Conservation (phyloP, 1,140 invertebrate genomes). For the Bombus pascuorum region DNA sequence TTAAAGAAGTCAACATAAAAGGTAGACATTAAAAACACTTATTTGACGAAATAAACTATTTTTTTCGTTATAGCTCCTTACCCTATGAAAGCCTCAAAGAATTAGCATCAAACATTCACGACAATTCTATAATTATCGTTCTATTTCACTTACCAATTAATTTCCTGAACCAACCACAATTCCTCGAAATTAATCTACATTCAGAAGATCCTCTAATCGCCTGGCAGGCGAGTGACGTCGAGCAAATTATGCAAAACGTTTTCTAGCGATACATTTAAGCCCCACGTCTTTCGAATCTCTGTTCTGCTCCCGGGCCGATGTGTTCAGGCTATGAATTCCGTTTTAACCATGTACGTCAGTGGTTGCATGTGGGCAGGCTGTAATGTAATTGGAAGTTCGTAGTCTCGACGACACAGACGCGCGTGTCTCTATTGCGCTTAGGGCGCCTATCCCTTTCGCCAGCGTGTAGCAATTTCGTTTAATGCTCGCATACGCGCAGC, state of each 20-base stretch:
- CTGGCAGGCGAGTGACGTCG: not conserved
- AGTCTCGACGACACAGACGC: slow-evolving; percentile 30
- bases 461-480: slow-evolving; percentile 52
- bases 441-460: not conserved
- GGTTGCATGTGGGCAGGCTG: slow-evolving; percentile 40
- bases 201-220: not conserved
- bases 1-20: no score
- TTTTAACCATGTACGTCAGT: slow-evolving; percentile 31
- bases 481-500: slow-evolving; percentile 47
- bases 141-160: not conserved
- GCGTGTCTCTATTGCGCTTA: slow-evolving; percentile 33
- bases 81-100: no score
- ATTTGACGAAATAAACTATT: no score
- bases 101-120: not conserved
- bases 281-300: slow-evolving; percentile 24
- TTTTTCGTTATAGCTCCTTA: no score
- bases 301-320: not conserved
- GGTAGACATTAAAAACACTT: no score
- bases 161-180: not conserved
- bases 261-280: not conserved
- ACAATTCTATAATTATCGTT: not conserved
- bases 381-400: slow-evolving; percentile 56
- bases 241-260: slow-evolving; percentile 30
- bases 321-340: slow-evolving; percentile 19
- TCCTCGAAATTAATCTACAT: not conserved